Evolutionary conservation across 2,888 invertebrate genomes (phyloP), one percentile per base, ranked within the genome.

Genomic region (Chirona hameri): DNA sequence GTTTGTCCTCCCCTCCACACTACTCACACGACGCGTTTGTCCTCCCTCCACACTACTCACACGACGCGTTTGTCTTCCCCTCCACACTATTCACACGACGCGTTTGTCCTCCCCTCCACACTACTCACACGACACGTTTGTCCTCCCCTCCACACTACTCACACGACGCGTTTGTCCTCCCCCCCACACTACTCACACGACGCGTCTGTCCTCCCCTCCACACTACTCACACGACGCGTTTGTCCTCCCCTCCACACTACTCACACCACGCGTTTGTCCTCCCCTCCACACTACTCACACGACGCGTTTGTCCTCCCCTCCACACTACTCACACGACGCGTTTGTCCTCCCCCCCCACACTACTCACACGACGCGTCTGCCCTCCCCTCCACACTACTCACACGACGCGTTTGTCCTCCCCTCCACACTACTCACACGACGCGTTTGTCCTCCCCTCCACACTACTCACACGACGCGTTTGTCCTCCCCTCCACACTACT

Each of bases 171-270:
- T 52, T 15, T 52, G 15, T 60, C 60, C 60, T 27, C 0, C 27
- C 29, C 27, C 4, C 18, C 72, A 29, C 72, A 29, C 5, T 27
- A 89, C 91, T 88, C 87, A 93, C 90, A 98, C 95, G 55, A 97
- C 93, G 84, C 94, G 92, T 89, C 99, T 99, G 90, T 99, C 99
- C 88, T 98, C n/a, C n/a, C n/a, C n/a, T n/a, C n/a, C n/a, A n/a
- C n/a, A n/a, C 48, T 48, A 48, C 48, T 48, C 48, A 7, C 48
- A 10, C 48, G 48, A 48, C 12, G 48, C 48, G 48, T 10, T 12
- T 12, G 48, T 48, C 48, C 12, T 12, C 9, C 48, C 7, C 9
- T 48, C 48, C 7, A 12, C 9, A 10, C 9, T 48, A 10, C 48
- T 48, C 48, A 48, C 48, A 48, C 48, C 9, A n/a, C n/a, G n/a